A percentile compares a stretch with the other conserved stretches of the same genome.
phyloP scores from a whole-genome alignment of 1,140 invertebrate species.

The Zaprionus tsacasi region DNA sequence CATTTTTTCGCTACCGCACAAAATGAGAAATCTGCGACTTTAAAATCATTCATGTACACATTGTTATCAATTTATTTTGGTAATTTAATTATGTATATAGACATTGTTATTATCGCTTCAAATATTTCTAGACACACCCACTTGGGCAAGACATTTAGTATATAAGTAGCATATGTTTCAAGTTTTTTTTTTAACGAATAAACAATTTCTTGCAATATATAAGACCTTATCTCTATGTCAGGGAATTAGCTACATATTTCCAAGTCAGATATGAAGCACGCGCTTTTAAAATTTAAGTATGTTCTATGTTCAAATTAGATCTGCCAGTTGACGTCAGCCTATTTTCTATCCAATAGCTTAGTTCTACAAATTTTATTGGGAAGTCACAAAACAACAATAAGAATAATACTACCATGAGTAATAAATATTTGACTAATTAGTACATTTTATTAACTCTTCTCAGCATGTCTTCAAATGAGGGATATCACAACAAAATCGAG shows the following conservation, averaged over 20 bases:
- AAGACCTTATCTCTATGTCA: conserved; percentile 13
- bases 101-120: not conserved
- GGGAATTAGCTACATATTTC: not conserved
- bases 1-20: not conserved
- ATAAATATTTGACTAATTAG: conserved; percentile 2
- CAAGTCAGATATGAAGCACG: not conserved
- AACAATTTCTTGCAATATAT: not conserved
- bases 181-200: not conserved
- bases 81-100: not conserved
- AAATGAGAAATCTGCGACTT: not conserved
- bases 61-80: conserved; percentile 30
- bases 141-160: not conserved
- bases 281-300: not conserved
- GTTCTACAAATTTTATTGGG: too few relatives aligned
- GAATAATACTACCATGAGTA: too few relatives aligned
- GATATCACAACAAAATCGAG: conserved; percentile 69
- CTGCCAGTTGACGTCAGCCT: conserved; percentile 3
- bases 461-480: conserved; percentile 81
- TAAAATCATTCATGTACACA: not conserved
- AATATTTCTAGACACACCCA: not conserved
- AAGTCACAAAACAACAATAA: not conserved
- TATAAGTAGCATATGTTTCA: not conserved
- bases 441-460: conserved; percentile 8
- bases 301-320: conserved; percentile 1
- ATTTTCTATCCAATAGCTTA: not conserved